Conservation (phyloP, 1,140 invertebrate genomes). For the Lasioglossum albipes region DNA sequence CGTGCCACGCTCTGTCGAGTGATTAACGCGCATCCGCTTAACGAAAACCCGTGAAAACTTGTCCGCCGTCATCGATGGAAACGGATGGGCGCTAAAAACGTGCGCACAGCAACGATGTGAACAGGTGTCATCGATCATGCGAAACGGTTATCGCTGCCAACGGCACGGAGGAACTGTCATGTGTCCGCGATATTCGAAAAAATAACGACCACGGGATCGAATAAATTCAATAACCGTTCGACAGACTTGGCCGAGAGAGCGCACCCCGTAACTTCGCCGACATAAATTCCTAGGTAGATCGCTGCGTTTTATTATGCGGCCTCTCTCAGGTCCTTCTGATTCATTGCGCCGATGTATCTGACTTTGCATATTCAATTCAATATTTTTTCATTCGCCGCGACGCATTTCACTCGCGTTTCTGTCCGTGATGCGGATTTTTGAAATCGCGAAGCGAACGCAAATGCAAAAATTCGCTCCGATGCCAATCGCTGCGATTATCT, state of each 20-base stretch:
- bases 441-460: too few relatives aligned
- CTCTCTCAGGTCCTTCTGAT: too few relatives aligned
- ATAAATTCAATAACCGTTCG: slow-evolving; percentile 32
- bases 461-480: too few relatives aligned
- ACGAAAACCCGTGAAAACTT: not conserved
- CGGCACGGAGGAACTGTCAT: slow-evolving; percentile 29
- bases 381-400: too few relatives aligned
- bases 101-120: not conserved
- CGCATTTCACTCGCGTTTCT: too few relatives aligned
- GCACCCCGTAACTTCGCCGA: not conserved
- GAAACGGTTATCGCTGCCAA: not conserved
- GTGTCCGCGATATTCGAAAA: not conserved
- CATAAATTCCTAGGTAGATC: not conserved
- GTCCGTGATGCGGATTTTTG: too few relatives aligned
- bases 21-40: not conserved
- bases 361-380: too few relatives aligned
- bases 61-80: not conserved
- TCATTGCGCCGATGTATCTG: too few relatives aligned
- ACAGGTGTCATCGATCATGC: slow-evolving; percentile 29
- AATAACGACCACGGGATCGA: not conserved
- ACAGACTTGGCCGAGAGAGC: not conserved
- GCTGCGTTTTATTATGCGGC: too few relatives aligned
- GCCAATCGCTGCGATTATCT: too few relatives aligned
- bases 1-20: not conserved
- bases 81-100: not conserved